These are phyloP conservation scores for Microplitis demolitor DNA, from an alignment of 1,140 invertebrate species.

Conservation along the genomic window DNA sequence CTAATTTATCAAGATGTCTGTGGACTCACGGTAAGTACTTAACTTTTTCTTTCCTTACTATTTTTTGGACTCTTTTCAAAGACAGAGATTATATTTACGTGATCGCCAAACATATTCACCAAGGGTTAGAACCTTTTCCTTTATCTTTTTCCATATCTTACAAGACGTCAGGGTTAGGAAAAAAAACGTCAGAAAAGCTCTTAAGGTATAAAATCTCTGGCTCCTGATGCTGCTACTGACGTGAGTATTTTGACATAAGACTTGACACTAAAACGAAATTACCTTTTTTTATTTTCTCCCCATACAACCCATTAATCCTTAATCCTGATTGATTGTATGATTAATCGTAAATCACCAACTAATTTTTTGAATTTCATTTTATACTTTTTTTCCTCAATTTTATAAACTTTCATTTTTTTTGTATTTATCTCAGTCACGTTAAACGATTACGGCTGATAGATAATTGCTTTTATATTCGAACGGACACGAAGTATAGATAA, in stretches of 20 bases:
- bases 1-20: slow-evolving; percentile 12
- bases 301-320: background rate
- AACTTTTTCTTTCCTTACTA: too few relatives aligned
- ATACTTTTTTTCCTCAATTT: background rate
- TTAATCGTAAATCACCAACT: background rate
- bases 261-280: background rate
- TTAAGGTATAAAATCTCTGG: slow-evolving; percentile 4
- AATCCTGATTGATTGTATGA: background rate
- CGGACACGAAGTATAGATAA: background rate
- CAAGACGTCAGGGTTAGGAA: background rate
- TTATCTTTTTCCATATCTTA: background rate
- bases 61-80: background rate
- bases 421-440: too few relatives aligned
- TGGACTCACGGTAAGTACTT: slow-evolving; percentile 14
- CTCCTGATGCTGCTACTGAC: background rate
- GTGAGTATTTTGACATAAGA: background rate
- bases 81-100: slow-evolving; percentile 12
- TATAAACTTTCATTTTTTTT: background rate
- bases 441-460: too few relatives aligned
- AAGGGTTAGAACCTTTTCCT: background rate
- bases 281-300: background rate
- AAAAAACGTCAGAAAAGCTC: slow-evolving; percentile 4
- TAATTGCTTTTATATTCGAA: background rate
- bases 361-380: too few relatives aligned
- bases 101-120: background rate